phyloP scores from a whole-genome alignment of 2,113 vertebrate genomes.

The Colius striatus region DNA sequence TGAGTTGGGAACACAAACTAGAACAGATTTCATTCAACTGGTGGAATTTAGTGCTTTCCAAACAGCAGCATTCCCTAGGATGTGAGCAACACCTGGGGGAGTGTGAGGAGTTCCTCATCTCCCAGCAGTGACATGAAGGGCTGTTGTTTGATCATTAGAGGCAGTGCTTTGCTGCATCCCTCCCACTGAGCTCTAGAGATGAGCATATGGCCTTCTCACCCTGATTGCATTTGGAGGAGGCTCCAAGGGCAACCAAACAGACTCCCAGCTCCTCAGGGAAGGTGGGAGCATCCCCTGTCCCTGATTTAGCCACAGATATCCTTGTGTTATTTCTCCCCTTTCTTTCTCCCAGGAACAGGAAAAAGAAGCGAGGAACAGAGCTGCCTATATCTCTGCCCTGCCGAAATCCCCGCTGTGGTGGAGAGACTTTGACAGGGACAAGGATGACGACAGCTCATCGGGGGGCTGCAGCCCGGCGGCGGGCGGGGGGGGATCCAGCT shows the following conservation, averaged over 20 bases:
- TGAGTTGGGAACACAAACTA: not conserved
- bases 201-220: not conserved
- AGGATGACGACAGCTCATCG: slow-evolving; percentile 73
- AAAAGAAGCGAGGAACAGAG: slow-evolving; percentile 80
- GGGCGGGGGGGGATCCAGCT: slow-evolving; percentile 51
- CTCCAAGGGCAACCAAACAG: not conserved
- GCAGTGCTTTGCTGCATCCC: not conserved
- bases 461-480: slow-evolving; percentile 75
- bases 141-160: not conserved
- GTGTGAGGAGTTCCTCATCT: not conserved
- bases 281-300: not conserved
- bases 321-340: not conserved
- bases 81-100: not conserved
- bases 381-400: slow-evolving; percentile 76
- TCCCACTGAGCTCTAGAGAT: not conserved
- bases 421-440: slow-evolving; percentile 79
- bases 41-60: not conserved
- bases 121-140: not conserved
- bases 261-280: not conserved
- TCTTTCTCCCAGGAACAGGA: slow-evolving; percentile 78
- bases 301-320: not conserved
- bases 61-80: not conserved
- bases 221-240: not conserved
- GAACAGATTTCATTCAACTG: not conserved
- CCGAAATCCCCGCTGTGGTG: slow-evolving; percentile 78